phyloP scores from a whole-genome alignment of 64 coral and sea anemone genomes.

The Catalaphyllia jardinei region DNA sequence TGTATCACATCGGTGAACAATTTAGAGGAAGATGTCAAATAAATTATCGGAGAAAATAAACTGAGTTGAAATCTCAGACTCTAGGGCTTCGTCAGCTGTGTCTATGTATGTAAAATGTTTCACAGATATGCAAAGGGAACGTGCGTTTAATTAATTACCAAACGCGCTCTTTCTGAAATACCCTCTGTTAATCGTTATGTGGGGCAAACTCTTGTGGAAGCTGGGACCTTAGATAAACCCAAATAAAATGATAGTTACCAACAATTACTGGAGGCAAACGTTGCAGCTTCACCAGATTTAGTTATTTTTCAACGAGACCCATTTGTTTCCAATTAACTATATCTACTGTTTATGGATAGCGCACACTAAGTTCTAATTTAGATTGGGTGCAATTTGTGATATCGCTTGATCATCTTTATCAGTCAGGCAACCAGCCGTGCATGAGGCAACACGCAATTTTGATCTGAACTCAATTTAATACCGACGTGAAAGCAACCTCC shows the following conservation, averaged over 20 bases:
- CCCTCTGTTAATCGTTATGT: no score
- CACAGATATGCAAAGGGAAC: no score
- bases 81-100: no score
- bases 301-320: not conserved
- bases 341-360: constrained; percentile 47
- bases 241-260: not conserved
- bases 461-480: not conserved
- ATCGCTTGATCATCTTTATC: constrained; percentile 18
- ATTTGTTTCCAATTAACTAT: constrained; percentile 50
- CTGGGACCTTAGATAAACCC: not conserved
- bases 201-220: not conserved
- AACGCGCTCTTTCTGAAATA: no score
- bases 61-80: not conserved
- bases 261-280: not conserved
- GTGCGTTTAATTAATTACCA: no score
- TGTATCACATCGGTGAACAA: not conserved
- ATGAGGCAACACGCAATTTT: not conserved
- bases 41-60: not conserved
- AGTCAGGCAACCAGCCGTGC: not conserved
- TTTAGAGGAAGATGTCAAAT: not conserved
- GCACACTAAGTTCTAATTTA: constrained; percentile 38
- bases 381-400: constrained; percentile 12
- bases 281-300: not conserved
- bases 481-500: not conserved
- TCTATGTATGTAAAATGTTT: no score